Percentiles rank a stretch among this genome's conserved stretches.
Evolutionary conservation across 1,140 invertebrate species (phyloP).

Genomic region (Apis cerana): DNA sequence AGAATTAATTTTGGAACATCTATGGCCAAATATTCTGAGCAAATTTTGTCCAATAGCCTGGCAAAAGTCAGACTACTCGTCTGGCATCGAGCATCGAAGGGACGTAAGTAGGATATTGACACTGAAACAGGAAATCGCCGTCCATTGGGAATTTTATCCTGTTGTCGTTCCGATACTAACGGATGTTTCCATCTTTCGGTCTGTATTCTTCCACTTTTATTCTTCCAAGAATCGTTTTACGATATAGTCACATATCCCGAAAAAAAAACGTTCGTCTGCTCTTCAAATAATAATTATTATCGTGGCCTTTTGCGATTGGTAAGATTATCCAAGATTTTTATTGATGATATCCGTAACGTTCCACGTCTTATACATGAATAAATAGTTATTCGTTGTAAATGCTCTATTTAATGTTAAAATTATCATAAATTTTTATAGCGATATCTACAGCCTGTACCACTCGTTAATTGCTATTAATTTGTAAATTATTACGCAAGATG

Average conservation of each 20-base stretch:
- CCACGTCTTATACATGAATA: too few relatives aligned
- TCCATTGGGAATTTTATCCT: slow-evolving; percentile 25
- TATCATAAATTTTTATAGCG: too few relatives aligned
- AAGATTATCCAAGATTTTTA: too few relatives aligned
- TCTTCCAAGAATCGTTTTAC: slow-evolving; percentile 12
- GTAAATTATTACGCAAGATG: too few relatives aligned
- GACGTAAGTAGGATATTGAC: slow-evolving; percentile 5
- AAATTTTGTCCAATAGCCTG: background rate
- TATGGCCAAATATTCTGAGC: background rate
- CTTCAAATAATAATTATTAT: background rate
- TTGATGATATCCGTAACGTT: too few relatives aligned
- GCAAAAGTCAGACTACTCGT: background rate
- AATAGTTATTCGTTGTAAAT: too few relatives aligned
- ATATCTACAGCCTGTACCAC: too few relatives aligned
- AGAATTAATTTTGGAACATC: background rate
- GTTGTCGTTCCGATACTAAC: background rate
- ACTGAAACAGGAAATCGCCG: slow-evolving; percentile 36
- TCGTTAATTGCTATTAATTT: background rate
- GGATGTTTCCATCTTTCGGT: slow-evolving; percentile 5
- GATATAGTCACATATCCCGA: background rate
- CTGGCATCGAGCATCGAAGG: slow-evolving; percentile 23
- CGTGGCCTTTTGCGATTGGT: too few relatives aligned
- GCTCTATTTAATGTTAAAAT: too few relatives aligned
- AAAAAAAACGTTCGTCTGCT: background rate
- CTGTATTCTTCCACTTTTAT: background rate